phyloP scores from a whole-genome alignment of 2,888 invertebrate species.

The Hyposoter dolosus region DNA sequence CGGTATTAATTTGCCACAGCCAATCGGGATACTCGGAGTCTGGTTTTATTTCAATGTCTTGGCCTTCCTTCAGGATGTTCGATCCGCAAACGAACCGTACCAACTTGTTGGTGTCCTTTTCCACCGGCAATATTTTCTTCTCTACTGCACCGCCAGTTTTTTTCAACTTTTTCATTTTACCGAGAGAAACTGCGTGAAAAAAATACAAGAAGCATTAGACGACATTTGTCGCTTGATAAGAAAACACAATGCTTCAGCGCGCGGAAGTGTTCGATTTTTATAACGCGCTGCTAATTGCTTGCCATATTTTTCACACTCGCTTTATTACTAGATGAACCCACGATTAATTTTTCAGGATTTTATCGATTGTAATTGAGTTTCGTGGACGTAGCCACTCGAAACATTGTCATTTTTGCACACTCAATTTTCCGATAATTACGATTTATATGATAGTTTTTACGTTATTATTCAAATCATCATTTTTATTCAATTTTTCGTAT shows the following conservation, averaged over 20 bases:
- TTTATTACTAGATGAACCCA: not conserved
- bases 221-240: not conserved
- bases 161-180: constrained; percentile 87
- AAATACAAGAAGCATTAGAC: not conserved
- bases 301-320: not conserved
- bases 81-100: constrained; percentile 93
- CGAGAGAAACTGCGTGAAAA: constrained; percentile 75
- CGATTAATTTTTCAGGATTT: not conserved
- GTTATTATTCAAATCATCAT: not conserved
- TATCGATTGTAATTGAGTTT: not conserved
- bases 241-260: not conserved
- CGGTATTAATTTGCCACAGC: constrained; percentile 92
- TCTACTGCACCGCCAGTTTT: constrained; percentile 88
- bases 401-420: not conserved
- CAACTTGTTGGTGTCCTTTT: constrained; percentile 92
- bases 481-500: too few species aligned
- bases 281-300: constrained; percentile 6
- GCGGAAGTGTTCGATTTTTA: not conserved
- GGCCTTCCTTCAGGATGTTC: constrained; percentile 92
- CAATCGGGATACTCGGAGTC: constrained; percentile 96
- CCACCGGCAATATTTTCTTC: constrained; percentile 92
- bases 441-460: too few species aligned
- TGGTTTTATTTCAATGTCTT: constrained; percentile 91
- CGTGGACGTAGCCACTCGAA: not conserved
- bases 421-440: not conserved